Evolutionary conservation across 2,888 invertebrate genomes (phyloP), one percentile per base, ranked within the genome.

Genomic region (Apeira syringaria): DNA sequence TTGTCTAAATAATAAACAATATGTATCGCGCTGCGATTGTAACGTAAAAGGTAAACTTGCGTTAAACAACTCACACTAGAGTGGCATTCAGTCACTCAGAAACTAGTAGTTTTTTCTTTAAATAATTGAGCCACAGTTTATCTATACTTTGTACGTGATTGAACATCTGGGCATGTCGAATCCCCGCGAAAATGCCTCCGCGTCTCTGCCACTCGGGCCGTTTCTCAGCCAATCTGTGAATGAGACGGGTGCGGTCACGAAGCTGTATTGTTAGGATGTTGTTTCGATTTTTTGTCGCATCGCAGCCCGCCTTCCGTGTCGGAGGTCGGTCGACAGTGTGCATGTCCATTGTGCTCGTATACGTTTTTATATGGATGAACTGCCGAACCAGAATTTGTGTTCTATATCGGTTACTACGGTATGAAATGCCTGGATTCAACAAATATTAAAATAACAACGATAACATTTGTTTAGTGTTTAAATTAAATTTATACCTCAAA

Each of bases 241-340:
- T 81, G 82, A 68, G 66, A 47, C 56, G 61, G 52, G 47, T 47
- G 47, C 50, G 56, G 78, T 82, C 87, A 88, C 86, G 87, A 79
- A 42, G 38, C 47, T 28, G 59, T 61, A 20, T 7, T 17, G 61
- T 84, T 15, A 4, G 15, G 15, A 15, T 15, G 2, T 15, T 84
- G 73, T 78, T 69, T 63, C 50, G 49, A 57, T 76, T 85, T 81
- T 84, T 87, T 84, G 70, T 71, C 13, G 44, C 59, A 60, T 67
- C 71, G 61, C 62, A 61, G 39, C 62, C 64, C 48, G 64, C 72
- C 80, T 82, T 79, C 80, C 81, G 86, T 80, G 83, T 85, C 82
- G 78, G 77, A 77, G 86, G 81, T 83, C 75, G 81, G 56, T 39
- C 56, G 52, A 55, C 29, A 44, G 56, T 17, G 55, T 33, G 51